phyloP scores from a whole-genome alignment of 2,797 vertebrate species.

The Silurus lanzhouensis region DNA sequence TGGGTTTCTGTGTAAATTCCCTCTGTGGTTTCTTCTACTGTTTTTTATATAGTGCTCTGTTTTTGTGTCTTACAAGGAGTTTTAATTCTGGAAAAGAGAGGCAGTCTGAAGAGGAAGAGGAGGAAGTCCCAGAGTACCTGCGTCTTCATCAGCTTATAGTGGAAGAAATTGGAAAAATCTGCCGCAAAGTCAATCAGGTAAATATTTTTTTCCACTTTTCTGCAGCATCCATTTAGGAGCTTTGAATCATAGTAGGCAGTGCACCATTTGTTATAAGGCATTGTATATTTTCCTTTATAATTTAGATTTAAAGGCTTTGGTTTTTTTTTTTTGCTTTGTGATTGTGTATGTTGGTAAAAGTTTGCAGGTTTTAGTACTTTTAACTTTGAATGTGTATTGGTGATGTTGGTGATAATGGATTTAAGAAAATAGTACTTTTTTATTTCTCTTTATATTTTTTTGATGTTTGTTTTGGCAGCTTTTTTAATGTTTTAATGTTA shows the following conservation, averaged over 20 bases:
- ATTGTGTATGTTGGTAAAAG: background rate
- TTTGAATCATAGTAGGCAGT: background rate
- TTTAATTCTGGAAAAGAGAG: conserved; percentile 64
- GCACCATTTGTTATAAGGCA: background rate
- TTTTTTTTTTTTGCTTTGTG: background rate
- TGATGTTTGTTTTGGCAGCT: background rate
- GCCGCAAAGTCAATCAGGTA: conserved; percentile 95
- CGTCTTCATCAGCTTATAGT: conserved; percentile 86
- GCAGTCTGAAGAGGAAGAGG: conserved; percentile 69
- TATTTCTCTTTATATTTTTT: background rate
- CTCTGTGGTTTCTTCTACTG: background rate
- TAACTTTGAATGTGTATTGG: background rate
- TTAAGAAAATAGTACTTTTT: background rate
- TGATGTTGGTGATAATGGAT: background rate
- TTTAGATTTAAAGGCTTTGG: background rate
- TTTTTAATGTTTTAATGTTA: background rate
- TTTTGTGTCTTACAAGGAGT: conserved; percentile 60
- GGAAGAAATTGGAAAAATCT: conserved; percentile 91
- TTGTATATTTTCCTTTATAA: background rate
- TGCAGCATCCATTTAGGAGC: background rate
- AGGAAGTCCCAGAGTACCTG: conserved; percentile 81
- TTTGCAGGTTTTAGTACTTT: background rate
- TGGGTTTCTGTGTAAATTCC: background rate
- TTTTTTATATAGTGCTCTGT: background rate
- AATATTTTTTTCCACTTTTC: background rate